Base-by-base conservation (phyloP, 2,888 invertebrate genomes). In the Eucriotettix oculatus region DNA sequence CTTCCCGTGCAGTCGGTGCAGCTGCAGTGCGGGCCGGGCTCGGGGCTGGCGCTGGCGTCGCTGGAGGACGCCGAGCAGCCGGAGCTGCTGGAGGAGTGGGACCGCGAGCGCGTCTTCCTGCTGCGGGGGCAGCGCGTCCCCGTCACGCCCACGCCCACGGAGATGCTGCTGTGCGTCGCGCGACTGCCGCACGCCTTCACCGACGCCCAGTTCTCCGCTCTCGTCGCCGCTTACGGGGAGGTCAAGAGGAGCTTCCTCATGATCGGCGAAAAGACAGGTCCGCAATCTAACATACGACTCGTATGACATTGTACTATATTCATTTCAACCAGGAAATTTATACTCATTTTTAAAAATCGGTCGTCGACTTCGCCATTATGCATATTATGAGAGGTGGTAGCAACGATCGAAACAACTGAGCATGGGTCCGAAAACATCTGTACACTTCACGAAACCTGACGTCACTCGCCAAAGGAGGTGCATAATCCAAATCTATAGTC, bases 91-190 rank as follows among this genome's bases (percentile, higher is more conserved):
- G 75, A 73, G n/a, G 75, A 71, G 43, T 72, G 71, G 71, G 71
- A 72, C 64, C 65, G 68, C 16, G 69, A 71, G 56, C 67, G 69
- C 12, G 66, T 68, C 12, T 72, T 72, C 64, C 66, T 69, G 14
- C 64, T 73, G 10, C 66, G 72, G 12, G 72, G 71, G 10, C 72
- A 72, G 61, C 65, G 71, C 42, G 73, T 77, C n/a, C 69, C 71
- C 5, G 74, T 76, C 42, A 66, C 69, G 29, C 71, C 75, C 16
- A 73, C 74, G 16, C 71, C 72, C 9, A 75, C 75, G 12, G 74
- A 76, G 64, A 72, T 73, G 68, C 69, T 77, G 64, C 69, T 79
- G 16, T 78, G 78, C 66, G 71, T 79, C 9, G 75, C 76, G 1
- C 71, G 77, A 44, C 69, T 79, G 44, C 78, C 79, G 1, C 67